These are phyloP conservation scores for Chlamydotis undulata DNA, from an alignment of 2,113 vertebrate genomes.

Conservation along the genomic window DNA sequence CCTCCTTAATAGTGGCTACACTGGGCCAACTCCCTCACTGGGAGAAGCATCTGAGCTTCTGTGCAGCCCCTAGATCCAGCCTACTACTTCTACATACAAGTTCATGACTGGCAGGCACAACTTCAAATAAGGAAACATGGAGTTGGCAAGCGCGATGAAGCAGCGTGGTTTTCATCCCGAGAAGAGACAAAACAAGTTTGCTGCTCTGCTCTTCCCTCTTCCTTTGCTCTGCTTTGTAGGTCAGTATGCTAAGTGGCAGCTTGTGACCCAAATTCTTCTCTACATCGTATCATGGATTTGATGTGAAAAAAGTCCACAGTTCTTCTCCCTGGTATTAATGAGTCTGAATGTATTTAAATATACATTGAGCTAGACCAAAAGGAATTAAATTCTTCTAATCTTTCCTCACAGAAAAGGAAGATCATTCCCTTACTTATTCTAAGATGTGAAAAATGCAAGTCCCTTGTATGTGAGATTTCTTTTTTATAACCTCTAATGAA, in stretches of 20 bases:
- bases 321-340: neutral
- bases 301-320: neutral
- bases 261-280: neutral
- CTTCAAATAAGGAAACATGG: neutral
- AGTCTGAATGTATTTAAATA: neutral
- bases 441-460: neutral
- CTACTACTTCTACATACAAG: neutral
- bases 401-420: neutral
- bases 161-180: neutral
- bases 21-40: neutral
- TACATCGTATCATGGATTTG: neutral
- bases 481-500: neutral
- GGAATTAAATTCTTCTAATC: neutral
- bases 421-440: neutral
- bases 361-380: neutral
- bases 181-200: neutral
- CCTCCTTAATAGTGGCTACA: neutral
- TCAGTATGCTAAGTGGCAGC: neutral
- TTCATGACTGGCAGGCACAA: neutral
- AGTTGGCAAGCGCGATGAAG: neutral
- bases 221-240: neutral
- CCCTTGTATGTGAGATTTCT: neutral
- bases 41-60: neutral
- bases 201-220: neutral
- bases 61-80: neutral